Base-by-base conservation (phyloP, 1,140 invertebrate genomes). In the Drosophila lacertosa region DNA sequence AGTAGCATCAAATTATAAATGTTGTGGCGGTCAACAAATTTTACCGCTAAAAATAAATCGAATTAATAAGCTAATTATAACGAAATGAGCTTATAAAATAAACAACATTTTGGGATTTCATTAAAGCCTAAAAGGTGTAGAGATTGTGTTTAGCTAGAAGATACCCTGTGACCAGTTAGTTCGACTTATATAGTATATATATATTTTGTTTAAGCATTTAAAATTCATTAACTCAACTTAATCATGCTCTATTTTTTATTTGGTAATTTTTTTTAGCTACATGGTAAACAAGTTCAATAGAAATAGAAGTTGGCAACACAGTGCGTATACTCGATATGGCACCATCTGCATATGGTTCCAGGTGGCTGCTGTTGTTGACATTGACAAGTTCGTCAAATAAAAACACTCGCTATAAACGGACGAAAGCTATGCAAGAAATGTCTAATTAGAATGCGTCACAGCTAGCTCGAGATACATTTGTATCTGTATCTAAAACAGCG, bases 401-500 rank as follows among this genome's bases (percentile, higher is more conserved):
- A 48, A 48, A 32, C 29, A 13, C 44, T 15, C 11, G 26, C 15
- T 7, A 24, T 37, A 15, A 24, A 22, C 13, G 35, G 22, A 16
- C 45, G 9, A 9, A 10, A 35, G 11, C 32, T n/a, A 9, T 40
- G 20, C 47, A 22, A 62, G 40, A 62, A 37, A 10, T 69, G 59
- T 48, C 50, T 64, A 69, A 69, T 69, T 69, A 69, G 45, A 69
- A 64, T 69, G 40, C 59, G 50, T 58, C 63, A 58, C 33, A 57
- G 16, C 39, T n/a, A 45, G 33, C 50, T 35, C 22, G 39, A 68
- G 57, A 68, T 54, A 64, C 59, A 64, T 40, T 48, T 54, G 39
- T 54, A 54, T 37, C 55, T 60, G 26, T 16, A 13, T 26, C 11
- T 32, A n/a, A n/a, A n/a, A n/a, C n/a, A n/a, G n/a, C n/a, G n/a